A percentile compares a stretch with the other conserved stretches of the same genome.
Conservation (phyloP, 2,113 vertebrate genomes). For the Ophthalmotilapia sp. region DNA sequence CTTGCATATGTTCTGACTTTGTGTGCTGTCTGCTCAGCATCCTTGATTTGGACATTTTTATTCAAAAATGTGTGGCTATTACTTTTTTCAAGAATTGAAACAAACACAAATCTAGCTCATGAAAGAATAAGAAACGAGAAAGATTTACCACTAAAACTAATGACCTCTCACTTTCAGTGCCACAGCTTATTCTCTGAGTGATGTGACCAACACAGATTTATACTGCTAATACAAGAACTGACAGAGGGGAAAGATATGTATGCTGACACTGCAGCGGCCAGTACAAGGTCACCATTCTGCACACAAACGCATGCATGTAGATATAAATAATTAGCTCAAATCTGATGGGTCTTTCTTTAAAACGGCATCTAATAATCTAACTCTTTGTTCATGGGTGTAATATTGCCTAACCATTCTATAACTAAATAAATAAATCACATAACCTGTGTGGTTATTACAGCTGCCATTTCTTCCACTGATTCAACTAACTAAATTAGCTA, state of each 20-base stretch:
- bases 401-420: background rate
- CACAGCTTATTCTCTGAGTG: background rate
- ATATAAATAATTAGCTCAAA: background rate
- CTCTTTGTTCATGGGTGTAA: background rate
- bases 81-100: background rate
- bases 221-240: background rate
- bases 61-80: background rate
- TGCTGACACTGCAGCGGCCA: background rate
- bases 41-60: background rate
- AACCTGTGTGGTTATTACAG: background rate
- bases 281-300: background rate
- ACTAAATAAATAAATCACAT: background rate
- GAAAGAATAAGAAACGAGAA: background rate
- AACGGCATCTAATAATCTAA: background rate
- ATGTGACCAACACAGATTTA: background rate
- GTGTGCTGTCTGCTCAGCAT: background rate
- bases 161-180: background rate
- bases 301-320: background rate
- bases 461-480: background rate
- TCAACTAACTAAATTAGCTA: background rate
- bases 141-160: background rate
- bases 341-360: background rate
- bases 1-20: background rate
- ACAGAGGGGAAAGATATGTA: background rate
- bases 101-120: background rate